Conservation (phyloP, 1,140 invertebrate genomes). For the Amyelois transitella region DNA sequence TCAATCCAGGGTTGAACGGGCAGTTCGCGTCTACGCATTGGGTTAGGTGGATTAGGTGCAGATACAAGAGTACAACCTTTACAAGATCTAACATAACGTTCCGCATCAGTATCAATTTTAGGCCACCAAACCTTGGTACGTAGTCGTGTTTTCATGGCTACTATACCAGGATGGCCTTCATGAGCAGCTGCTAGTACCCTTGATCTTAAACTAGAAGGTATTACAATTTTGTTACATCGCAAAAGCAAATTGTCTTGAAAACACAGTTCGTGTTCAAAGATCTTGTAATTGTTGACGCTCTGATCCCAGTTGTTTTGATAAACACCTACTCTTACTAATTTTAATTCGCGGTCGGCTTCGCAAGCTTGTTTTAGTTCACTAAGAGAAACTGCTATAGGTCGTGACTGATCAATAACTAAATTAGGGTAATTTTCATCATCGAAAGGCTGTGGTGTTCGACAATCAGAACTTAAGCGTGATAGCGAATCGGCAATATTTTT, state of each 20-base stretch:
- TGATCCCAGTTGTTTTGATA: conserved; percentile 7
- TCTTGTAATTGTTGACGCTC: conserved; percentile 2
- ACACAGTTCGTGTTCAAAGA: no score
- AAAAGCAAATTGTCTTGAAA: conserved; percentile 9
- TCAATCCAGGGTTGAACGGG: conserved; percentile 41
- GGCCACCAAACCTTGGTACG: conserved; percentile 66
- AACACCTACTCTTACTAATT: conserved; percentile 3
- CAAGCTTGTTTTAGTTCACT: neutral
- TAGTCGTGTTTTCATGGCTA: conserved; percentile 51
- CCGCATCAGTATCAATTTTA: conserved; percentile 29
- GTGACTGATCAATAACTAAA: no score
- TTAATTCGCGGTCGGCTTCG: neutral
- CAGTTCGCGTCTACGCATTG: conserved; percentile 25
- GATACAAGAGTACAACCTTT: no score
- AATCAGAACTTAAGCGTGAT: conserved; percentile 25
- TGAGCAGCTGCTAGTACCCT: no score
- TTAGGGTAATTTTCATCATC: conserved; percentile 1
- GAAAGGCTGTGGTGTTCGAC: neutral
- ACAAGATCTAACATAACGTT: no score
- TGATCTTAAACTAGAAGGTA: conserved; percentile 12
- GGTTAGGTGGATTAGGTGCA: no score
- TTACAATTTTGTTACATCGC: conserved; percentile 6
- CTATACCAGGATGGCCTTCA: no score
- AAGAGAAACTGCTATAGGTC: conserved; percentile 1
- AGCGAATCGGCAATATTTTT: conserved; percentile 49